Evolutionary conservation across 2,888 invertebrate genomes (phyloP).

Genomic region (Microdon myrmicae): DNA sequence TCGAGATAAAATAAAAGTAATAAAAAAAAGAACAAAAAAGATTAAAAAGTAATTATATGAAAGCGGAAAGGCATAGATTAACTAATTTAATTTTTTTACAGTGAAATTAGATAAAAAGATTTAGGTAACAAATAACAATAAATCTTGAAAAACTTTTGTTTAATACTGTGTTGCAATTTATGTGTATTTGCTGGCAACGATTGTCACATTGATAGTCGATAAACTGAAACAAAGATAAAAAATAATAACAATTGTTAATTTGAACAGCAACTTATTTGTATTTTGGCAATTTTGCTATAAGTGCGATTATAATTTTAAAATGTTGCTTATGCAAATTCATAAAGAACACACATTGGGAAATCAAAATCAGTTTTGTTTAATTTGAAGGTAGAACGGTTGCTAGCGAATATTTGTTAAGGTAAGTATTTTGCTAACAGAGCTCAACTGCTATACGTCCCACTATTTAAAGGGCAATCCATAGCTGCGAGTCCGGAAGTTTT

Average conservation of each 20-base stretch:
- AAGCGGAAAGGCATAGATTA: constrained; percentile 18
- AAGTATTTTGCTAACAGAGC: too few species aligned
- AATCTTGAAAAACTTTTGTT: background rate
- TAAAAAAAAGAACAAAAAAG: constrained; percentile 7
- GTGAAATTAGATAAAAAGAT: constrained; percentile 11
- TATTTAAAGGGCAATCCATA: too few species aligned
- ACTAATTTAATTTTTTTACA: constrained; percentile 20
- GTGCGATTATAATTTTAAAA: too few species aligned
- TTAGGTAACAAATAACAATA: constrained; percentile 13
- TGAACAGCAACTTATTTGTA: background rate
- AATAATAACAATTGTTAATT: too few species aligned
- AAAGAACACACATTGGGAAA: too few species aligned
- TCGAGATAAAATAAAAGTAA: constrained; percentile 2
- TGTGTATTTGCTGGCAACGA: constrained; percentile 10
- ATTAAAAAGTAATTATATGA: constrained; percentile 18
- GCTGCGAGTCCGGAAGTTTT: too few species aligned
- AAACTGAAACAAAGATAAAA: constrained; percentile 21
- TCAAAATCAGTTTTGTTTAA: too few species aligned
- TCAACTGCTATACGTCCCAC: too few species aligned
- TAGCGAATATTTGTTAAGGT: too few species aligned
- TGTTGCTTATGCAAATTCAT: too few species aligned
- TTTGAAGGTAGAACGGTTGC: too few species aligned
- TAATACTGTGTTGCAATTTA: too few species aligned
- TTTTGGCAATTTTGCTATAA: constrained; percentile 6
- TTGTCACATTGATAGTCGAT: constrained; percentile 26